Evolutionary conservation across 2,888 invertebrate genomes (phyloP), one percentile per base, ranked within the genome.

Genomic region (Dastarcus helophoroides): DNA sequence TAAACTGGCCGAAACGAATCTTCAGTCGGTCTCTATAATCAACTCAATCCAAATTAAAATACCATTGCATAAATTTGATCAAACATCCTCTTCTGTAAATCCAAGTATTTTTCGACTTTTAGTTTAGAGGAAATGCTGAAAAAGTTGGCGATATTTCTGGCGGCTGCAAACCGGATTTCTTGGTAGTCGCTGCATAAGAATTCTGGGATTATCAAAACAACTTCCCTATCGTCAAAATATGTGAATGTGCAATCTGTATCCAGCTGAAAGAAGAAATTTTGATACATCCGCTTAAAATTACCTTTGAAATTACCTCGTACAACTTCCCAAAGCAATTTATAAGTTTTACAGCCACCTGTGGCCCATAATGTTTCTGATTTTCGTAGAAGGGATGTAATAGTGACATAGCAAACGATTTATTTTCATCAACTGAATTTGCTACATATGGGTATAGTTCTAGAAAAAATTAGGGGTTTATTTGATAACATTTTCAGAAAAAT

Each of bases 241-340:
- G 47, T 32, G 41, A 42, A 56, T 2, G 36, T 25, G 14, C 38
- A 38, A 4, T 44, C 31, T 2, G 58, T 46, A 44, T 58, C 54
- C 2, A 56, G 27, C 47, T 54, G 14, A 29, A 37, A 42, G 21
- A 25, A 32, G 27, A 17, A 39, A 29, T 23, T 23, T 25, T 23
- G 27, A 31, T 14, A 37, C 7, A 39, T 32, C 9, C 33, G 17
- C n/a, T 31, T 29, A 9, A 22, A 4, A 3, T 12, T 23, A 17
- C 19, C n/a, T 17, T 17, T n/a, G 14, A 26, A 32, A 32, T 46
- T 50, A 63, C 62, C 47, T 54, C 41, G 26, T 58, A 50, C 9
- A 68, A 49, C 33, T 45, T 40, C 26, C 54, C 49, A n/a, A 67
- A 43, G 29, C 64, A 64, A 13, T 60, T 47, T 3, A 66, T 41